Conservation (phyloP, 2,113 vertebrate species). For the Phainopepla nitens region DNA sequence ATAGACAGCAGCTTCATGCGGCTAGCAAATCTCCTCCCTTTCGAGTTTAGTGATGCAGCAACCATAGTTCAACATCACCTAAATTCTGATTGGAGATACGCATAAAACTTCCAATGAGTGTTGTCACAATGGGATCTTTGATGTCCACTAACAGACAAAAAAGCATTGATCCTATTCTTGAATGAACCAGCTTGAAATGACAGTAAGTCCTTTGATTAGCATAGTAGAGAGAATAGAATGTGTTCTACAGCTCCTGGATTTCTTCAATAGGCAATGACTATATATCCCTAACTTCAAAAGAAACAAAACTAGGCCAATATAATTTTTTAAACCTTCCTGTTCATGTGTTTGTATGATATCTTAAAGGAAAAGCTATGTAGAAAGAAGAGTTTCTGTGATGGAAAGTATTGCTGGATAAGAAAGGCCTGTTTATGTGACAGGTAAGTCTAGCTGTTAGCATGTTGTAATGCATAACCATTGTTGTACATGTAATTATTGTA, state of each 20-base stretch:
- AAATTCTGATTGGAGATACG: not conserved
- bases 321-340: not conserved
- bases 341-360: not conserved
- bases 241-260: not conserved
- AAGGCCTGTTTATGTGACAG: not conserved
- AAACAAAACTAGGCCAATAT: not conserved
- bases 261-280: not conserved
- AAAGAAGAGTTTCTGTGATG: not conserved
- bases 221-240: not conserved
- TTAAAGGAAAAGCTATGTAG: not conserved
- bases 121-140: not conserved
- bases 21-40: not conserved
- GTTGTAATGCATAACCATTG: constrained; percentile 69
- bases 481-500: constrained; percentile 75
- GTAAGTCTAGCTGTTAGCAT: constrained; percentile 15
- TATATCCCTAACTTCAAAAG: not conserved
- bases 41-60: not conserved
- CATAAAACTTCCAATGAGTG: not conserved
- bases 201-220: not conserved
- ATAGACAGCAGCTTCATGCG: not conserved
- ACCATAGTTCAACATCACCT: not conserved
- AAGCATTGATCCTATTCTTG: not conserved
- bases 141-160: not conserved
- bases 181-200: not conserved
- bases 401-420: not conserved